These are phyloP conservation scores for Drosophila nikananu DNA, from an alignment of 1,140 invertebrate species.

Conservation along the genomic window DNA sequence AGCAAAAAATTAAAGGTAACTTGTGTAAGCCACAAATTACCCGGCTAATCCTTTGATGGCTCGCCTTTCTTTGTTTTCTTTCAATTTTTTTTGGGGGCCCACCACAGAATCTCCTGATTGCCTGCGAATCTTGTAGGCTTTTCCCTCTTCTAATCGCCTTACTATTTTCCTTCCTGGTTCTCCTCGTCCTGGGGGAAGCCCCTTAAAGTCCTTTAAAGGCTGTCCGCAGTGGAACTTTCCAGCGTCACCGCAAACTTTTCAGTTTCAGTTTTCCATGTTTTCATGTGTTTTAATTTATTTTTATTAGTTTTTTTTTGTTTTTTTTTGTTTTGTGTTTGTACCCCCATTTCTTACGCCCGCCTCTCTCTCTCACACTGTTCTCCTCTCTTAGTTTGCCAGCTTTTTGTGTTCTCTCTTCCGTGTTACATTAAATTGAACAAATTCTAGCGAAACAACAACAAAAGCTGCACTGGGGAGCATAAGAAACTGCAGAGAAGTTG, in stretches of 20 bases:
- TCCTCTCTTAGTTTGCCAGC: neutral
- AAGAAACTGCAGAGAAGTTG: constrained; percentile 27
- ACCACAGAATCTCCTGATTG: neutral
- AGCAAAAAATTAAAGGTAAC: neutral
- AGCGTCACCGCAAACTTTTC: constrained; percentile 44
- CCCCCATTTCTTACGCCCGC: neutral
- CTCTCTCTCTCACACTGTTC: neutral
- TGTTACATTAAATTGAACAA: constrained; percentile 65
- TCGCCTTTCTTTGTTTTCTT: neutral
- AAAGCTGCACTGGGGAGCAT: constrained; percentile 27
- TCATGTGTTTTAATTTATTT: constrained; percentile 10
- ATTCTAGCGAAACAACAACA: constrained; percentile 48
- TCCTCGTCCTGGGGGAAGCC: neutral
- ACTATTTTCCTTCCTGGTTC: neutral
- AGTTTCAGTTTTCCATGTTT: constrained; percentile 40
- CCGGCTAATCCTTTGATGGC: constrained; percentile 2
- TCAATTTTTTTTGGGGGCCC: too few relatives aligned
- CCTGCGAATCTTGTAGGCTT: neutral
- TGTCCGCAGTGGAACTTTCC: constrained; percentile 25
- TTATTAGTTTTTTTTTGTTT: too few relatives aligned
- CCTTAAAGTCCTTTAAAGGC: constrained; percentile 25
- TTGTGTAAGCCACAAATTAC: neutral
- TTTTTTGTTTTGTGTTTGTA: neutral
- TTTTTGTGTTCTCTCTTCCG: constrained; percentile 27
- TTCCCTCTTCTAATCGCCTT: constrained; percentile 21